phyloP scores from a whole-genome alignment of 2,113 vertebrate genomes.

The Notarius quadriscutis region DNA sequence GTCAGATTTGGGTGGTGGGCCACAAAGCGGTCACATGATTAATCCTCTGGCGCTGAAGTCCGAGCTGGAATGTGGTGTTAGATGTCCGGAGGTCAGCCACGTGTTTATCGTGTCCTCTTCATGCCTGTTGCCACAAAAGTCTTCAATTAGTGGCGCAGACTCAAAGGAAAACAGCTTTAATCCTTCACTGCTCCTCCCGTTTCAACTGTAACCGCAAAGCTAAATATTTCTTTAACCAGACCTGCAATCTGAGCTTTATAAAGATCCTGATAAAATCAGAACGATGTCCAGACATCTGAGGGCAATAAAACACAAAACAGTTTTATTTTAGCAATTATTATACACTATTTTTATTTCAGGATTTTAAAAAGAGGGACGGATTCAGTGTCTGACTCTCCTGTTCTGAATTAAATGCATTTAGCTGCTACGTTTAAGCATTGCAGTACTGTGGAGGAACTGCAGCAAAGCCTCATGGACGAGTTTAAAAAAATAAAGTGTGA shows the following conservation, averaged over 20 bases:
- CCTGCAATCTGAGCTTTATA: background rate
- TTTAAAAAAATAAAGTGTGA: background rate
- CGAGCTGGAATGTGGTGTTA: constrained; percentile 8
- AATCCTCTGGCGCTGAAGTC: constrained; percentile 1
- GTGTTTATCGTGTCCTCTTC: constrained; percentile 7
- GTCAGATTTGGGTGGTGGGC: background rate
- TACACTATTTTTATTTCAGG: background rate
- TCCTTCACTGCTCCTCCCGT: background rate
- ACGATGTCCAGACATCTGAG: background rate
- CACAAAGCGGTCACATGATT: constrained; percentile 11
- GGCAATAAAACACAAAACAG: background rate
- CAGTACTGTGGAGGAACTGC: too few species aligned
- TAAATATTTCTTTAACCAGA: constrained; percentile 15
- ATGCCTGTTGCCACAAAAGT: background rate
- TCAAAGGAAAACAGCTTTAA: constrained; percentile 14
- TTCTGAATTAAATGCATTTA: background rate
- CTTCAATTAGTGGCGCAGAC: background rate
- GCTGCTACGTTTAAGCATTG: background rate
- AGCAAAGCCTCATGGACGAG: background rate
- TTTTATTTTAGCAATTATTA: background rate
- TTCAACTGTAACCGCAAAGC: constrained; percentile 13
- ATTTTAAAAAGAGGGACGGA: background rate
- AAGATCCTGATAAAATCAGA: background rate
- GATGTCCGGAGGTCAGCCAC: background rate
- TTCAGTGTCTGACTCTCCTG: background rate